Conservation (phyloP, 2,888 invertebrate genomes). For the Dorcus hopei region DNA sequence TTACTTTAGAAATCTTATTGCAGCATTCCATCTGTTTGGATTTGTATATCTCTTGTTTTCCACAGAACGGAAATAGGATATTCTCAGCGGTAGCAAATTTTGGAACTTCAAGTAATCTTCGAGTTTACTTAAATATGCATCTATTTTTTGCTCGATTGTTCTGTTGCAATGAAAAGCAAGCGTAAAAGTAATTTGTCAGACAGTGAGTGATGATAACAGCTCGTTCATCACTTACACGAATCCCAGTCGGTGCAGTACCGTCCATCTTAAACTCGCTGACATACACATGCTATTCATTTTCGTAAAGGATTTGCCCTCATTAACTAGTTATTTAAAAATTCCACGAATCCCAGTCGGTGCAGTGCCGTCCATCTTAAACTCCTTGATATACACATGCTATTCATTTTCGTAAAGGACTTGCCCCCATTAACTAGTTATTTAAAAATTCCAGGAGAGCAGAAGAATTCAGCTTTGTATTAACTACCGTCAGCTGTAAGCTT, state of each 20-base stretch:
- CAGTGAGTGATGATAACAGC: slow-evolving; percentile 37
- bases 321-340: too few species aligned
- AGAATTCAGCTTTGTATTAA: too few species aligned
- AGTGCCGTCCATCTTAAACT: slow-evolving; percentile 33
- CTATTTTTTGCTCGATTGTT: too few species aligned
- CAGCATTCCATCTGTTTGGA: too few species aligned
- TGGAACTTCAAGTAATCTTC: too few species aligned
- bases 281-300: slow-evolving; percentile 32
- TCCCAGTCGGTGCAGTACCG: slow-evolving; percentile 32
- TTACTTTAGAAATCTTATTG: too few species aligned
- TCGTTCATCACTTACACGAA: slow-evolving; percentile 41
- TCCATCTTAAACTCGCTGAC: slow-evolving; percentile 34
- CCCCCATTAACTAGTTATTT: too few species aligned
- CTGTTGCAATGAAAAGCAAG: slow-evolving; percentile 22
- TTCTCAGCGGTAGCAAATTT: too few species aligned
- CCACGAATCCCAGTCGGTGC: slow-evolving; percentile 34
- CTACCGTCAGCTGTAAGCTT: too few species aligned
- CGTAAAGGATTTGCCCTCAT: not conserved
- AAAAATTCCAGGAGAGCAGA: slow-evolving; percentile 16
- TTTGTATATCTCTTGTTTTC: too few species aligned
- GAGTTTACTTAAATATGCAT: not conserved
- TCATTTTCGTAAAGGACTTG: slow-evolving; percentile 21
- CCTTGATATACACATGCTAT: slow-evolving; percentile 31
- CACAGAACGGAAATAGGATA: too few species aligned
- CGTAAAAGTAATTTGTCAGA: slow-evolving; percentile 39